These are phyloP conservation scores for Silurus meridionalis DNA, from an alignment of 2,113 vertebrate species.

Conservation along the genomic window DNA sequence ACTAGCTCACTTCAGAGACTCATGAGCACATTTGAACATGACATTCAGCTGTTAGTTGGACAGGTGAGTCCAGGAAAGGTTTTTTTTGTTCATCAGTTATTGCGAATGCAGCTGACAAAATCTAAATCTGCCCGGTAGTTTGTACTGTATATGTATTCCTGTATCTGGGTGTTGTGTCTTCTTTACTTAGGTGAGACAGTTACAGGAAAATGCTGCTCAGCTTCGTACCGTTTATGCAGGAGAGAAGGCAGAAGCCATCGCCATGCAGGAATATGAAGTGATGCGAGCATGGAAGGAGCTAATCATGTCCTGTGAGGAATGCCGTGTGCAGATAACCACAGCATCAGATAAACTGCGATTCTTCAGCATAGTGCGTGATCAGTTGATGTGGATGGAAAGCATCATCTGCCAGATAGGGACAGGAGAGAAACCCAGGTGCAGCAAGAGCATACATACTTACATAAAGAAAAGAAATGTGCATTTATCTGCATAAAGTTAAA, in stretches of 20 bases:
- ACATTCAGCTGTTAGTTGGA: constrained; percentile 87
- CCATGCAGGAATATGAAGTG: constrained; percentile 85
- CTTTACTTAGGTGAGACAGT: constrained; percentile 80
- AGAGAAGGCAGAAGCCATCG: constrained; percentile 89
- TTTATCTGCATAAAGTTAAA: background rate
- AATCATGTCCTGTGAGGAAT: constrained; percentile 86
- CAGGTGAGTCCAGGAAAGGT: constrained; percentile 71
- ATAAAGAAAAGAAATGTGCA: background rate
- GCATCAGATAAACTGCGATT: constrained; percentile 90
- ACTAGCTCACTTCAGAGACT: constrained; percentile 85
- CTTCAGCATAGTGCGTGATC: constrained; percentile 80
- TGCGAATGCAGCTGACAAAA: background rate
- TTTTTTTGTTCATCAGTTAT: background rate
- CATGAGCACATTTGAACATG: constrained; percentile 86
- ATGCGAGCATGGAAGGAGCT: constrained; percentile 90
- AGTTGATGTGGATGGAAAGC: constrained; percentile 91
- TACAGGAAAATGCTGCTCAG: constrained; percentile 92
- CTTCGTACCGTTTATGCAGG: constrained; percentile 91
- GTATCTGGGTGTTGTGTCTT: background rate
- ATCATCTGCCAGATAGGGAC: constrained; percentile 87
- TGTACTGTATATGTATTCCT: background rate
- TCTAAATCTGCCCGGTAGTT: background rate
- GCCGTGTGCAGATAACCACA: constrained; percentile 86
- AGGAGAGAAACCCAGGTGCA: constrained; percentile 89
- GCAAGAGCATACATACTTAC: background rate